These are phyloP conservation scores for Micoletzkya japonica DNA, from an alignment of 2,888 invertebrate species.

Conservation along the genomic window DNA sequence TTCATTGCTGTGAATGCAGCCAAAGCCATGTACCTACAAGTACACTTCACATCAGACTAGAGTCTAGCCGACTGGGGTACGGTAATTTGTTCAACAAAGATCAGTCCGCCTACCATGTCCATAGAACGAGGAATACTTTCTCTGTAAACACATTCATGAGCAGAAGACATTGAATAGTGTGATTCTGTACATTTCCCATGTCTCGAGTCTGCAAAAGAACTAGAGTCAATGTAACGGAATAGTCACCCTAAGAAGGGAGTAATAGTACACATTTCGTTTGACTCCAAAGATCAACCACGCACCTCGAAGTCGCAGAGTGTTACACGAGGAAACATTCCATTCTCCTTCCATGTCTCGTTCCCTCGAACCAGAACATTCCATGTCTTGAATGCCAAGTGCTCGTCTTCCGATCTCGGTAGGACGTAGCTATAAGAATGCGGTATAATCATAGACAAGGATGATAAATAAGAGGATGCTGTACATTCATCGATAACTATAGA, in stretches of 20 bases:
- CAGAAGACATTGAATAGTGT: slow-evolving; percentile 62
- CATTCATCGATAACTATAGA: background rate
- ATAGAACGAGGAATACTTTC: slow-evolving; percentile 54
- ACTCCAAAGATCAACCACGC: background rate
- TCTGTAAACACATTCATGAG: slow-evolving; percentile 61
- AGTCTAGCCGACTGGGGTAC: background rate
- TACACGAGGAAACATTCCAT: slow-evolving; percentile 61
- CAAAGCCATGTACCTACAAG: slow-evolving; percentile 58
- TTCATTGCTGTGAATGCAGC: slow-evolving; percentile 52
- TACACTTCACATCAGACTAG: background rate
- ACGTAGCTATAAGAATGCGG: slow-evolving; percentile 39
- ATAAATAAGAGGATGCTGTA: background rate
- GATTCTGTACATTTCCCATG: slow-evolving; percentile 60
- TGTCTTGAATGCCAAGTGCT: slow-evolving; percentile 51
- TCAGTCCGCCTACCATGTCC: slow-evolving; percentile 44
- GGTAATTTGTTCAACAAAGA: background rate
- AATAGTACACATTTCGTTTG: background rate
- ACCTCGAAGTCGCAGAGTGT: slow-evolving; percentile 63
- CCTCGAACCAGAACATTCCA: slow-evolving; percentile 49
- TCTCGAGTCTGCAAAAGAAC: slow-evolving; percentile 51
- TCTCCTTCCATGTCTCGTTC: slow-evolving; percentile 58
- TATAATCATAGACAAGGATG: background rate
- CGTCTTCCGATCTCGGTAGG: slow-evolving; percentile 35
- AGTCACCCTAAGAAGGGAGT: background rate
- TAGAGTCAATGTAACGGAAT: background rate